phyloP scores from a whole-genome alignment of 2,113 vertebrate genomes.

The Hyla sarda region DNA sequence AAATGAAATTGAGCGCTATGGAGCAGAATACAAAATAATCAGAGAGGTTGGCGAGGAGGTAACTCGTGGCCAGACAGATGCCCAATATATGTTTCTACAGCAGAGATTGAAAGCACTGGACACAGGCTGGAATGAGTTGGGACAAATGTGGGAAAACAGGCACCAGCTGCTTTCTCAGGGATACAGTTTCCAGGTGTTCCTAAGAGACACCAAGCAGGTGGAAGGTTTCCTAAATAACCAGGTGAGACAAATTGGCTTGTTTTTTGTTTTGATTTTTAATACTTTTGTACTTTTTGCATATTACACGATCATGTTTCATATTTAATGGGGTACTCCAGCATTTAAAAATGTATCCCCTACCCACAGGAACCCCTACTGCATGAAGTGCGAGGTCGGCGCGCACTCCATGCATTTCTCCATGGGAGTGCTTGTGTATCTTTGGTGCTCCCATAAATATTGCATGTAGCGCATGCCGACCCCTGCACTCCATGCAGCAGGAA shows the following conservation, averaged over 20 bases:
- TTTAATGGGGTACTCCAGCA: too few species aligned
- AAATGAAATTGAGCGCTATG: slow-evolving; percentile 91
- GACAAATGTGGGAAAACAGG: slow-evolving; percentile 92
- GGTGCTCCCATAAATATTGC: too few species aligned
- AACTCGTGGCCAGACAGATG: slow-evolving; percentile 85
- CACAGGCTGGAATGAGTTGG: slow-evolving; percentile 91
- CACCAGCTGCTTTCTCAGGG: slow-evolving; percentile 87
- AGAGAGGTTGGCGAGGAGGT: slow-evolving; percentile 86
- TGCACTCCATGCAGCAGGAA: too few species aligned
- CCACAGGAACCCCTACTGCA: too few species aligned
- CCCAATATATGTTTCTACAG: slow-evolving; percentile 87
- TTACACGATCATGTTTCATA: not conserved
- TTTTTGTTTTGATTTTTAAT: not conserved
- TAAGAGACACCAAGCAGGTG: slow-evolving; percentile 89
- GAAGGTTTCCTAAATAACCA: slow-evolving; percentile 92
- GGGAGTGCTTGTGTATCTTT: too few species aligned
- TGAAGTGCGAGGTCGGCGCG: too few species aligned
- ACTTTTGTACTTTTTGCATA: too few species aligned
- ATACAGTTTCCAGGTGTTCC: slow-evolving; percentile 88
- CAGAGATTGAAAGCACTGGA: slow-evolving; percentile 90
- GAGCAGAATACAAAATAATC: slow-evolving; percentile 85
- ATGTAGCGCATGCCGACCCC: too few species aligned
- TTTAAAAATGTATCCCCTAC: too few species aligned
- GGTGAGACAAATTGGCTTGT: slow-evolving; percentile 70
- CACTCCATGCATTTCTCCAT: too few species aligned